Evolutionary conservation across 2,113 vertebrate genomes (phyloP).

Genomic region (Hemichromis elongatus): DNA sequence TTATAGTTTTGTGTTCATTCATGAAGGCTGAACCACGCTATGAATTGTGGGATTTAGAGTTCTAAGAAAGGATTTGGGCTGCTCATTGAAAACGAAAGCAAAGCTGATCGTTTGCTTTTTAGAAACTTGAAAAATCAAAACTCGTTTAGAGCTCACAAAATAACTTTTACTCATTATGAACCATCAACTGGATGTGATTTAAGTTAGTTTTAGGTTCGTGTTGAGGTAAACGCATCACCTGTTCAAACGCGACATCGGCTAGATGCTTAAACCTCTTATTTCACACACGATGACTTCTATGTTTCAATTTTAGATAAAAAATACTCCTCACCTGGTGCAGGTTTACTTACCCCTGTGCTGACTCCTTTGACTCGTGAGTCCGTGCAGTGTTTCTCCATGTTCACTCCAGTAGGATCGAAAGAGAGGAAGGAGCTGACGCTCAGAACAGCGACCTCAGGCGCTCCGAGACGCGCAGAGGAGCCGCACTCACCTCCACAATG

Average conservation of each 20-base stretch:
- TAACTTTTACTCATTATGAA: not conserved
- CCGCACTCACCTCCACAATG: constrained; percentile 36
- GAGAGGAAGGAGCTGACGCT: constrained; percentile 3
- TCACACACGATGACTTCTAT: rapidly evolving
- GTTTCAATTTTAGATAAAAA: not conserved
- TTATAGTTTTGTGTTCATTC: not conserved
- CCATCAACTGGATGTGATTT: not conserved
- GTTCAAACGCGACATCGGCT: rapidly evolving
- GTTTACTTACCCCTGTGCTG: constrained; percentile 73
- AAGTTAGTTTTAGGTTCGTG: not conserved
- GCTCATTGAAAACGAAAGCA: not conserved
- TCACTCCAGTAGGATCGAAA: constrained; percentile 25
- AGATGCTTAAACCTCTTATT: rapidly evolving
- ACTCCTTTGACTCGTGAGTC: constrained; percentile 59
- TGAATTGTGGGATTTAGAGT: constrained; percentile 49
- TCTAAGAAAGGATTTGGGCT: not conserved
- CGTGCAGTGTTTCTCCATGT: constrained; percentile 50
- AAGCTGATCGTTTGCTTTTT: not conserved
- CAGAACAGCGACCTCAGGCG: constrained; percentile 52
- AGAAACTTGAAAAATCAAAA: not conserved
- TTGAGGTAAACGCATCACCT: not conserved
- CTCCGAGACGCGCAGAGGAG: constrained; percentile 1
- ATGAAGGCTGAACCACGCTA: not conserved
- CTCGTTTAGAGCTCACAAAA: rapidly evolving
- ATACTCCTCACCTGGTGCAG: rapidly evolving